Percentiles rank a stretch among this genome's conserved stretches.
These are phyloP conservation scores for Cyrtonyx montezumae DNA, from an alignment of 2,113 vertebrate genomes.

Conservation along the genomic window DNA sequence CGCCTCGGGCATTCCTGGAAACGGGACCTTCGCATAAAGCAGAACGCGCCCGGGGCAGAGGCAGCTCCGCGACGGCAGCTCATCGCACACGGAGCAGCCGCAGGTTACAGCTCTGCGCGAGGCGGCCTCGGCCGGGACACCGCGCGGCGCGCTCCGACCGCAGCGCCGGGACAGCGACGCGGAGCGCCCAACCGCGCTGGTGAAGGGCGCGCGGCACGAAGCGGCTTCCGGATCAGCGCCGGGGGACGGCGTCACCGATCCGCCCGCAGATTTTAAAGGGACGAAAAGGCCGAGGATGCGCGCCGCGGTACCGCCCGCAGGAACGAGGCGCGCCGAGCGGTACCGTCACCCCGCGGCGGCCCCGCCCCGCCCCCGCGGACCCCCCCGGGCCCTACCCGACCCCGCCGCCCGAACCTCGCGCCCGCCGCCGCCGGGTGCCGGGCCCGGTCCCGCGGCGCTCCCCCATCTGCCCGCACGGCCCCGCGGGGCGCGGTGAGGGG, in stretches of 20 bases:
- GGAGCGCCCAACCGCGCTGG: accelerated
- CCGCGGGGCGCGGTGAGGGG: background rate
- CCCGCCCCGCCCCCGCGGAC: background rate
- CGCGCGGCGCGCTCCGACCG: accelerated
- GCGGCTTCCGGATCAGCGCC: accelerated
- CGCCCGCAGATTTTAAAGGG: accelerated
- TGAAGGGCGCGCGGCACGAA: accelerated
- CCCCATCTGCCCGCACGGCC: too few relatives aligned
- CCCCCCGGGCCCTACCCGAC: too few relatives aligned
- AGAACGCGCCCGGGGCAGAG: background rate
- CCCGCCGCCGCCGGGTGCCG: too few relatives aligned
- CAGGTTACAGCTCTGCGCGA: accelerated
- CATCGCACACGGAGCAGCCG: background rate
- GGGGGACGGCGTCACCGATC: accelerated
- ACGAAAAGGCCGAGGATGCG: accelerated
- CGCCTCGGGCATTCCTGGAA: background rate
- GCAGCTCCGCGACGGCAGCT: background rate
- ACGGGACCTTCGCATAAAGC: accelerated
- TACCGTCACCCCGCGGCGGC: too few relatives aligned
- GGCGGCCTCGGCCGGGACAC: too few relatives aligned
- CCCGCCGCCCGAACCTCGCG: too few relatives aligned
- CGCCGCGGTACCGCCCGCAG: background rate
- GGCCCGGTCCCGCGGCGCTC: background rate
- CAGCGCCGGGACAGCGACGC: accelerated
- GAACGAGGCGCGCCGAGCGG: too few relatives aligned